Conservation (phyloP, 2,888 invertebrate genomes). For the Xanthia icteritia region DNA sequence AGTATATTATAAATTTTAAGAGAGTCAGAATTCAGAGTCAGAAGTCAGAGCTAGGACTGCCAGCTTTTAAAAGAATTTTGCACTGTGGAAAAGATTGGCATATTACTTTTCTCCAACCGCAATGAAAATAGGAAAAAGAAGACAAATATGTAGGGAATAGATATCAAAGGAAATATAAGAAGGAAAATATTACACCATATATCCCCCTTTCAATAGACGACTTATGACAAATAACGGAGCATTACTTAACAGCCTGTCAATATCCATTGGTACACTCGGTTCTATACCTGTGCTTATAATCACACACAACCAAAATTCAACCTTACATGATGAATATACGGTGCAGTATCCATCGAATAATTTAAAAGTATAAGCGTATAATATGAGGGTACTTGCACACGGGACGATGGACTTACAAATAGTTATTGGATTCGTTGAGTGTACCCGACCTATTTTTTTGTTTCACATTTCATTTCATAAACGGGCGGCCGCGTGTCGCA, state of each 20-base stretch:
- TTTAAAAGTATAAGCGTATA: constrained; percentile 11
- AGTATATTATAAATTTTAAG: neutral
- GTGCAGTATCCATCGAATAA: constrained; percentile 5
- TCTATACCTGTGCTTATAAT: constrained; percentile 8
- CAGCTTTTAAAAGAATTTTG: neutral
- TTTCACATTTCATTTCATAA: constrained; percentile 36
- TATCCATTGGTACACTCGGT: constrained; percentile 25
- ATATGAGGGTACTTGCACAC: constrained; percentile 50
- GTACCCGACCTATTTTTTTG: constrained; percentile 56
- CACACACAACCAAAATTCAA: constrained; percentile 16
- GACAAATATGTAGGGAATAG: constrained; percentile 16
- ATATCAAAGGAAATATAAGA: constrained; percentile 28
- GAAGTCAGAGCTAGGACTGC: neutral
- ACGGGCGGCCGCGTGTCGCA: constrained; percentile 24
- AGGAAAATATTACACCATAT: constrained; percentile 42
- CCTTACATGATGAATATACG: constrained; percentile 9
- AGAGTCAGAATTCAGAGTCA: neutral
- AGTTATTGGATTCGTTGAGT: constrained; percentile 66
- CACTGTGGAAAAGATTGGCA: neutral
- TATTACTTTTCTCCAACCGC: neutral
- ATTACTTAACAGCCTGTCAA: constrained; percentile 59
- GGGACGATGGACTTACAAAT: constrained; percentile 52
- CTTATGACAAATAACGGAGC: constrained; percentile 60
- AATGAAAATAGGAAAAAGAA: constrained; percentile 12
- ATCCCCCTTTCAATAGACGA: constrained; percentile 47